Evolutionary conservation across 2,797 vertebrate species (phyloP).

Genomic region (Sebastes dallii): DNA sequence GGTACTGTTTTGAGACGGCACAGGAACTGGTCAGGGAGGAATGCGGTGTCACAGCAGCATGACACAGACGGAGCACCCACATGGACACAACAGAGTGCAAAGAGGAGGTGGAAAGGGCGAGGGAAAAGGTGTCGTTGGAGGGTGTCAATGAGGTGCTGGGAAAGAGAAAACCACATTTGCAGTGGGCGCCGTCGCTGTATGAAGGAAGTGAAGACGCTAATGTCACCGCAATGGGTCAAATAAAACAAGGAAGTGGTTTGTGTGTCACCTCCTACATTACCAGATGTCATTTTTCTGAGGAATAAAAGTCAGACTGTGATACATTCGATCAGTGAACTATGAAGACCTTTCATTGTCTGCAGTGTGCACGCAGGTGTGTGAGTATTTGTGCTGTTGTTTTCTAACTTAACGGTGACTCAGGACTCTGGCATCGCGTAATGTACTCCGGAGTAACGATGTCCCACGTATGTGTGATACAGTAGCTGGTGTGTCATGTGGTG

Average conservation of each 20-base stretch:
- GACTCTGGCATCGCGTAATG: neutral
- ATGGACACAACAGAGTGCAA: conserved; percentile 20
- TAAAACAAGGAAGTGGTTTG: conserved; percentile 42
- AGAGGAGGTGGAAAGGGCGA: conserved; percentile 4
- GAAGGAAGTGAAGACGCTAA: conserved; percentile 30
- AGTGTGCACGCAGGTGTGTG: neutral
- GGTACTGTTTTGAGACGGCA: conserved; percentile 25
- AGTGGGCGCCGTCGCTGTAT: neutral
- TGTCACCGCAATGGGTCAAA: conserved; percentile 23
- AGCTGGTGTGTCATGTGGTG: conserved; percentile 26
- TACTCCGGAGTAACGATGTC: neutral
- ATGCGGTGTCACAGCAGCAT: conserved; percentile 57
- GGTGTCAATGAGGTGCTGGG: conserved; percentile 9
- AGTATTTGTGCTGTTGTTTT: neutral
- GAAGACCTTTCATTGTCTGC: neutral
- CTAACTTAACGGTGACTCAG: neutral
- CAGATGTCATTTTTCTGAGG: conserved; percentile 10
- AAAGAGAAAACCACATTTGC: conserved; percentile 17
- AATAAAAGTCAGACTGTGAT: conserved; percentile 16
- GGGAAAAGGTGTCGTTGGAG: conserved; percentile 13
- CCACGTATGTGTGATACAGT: conserved; percentile 15
- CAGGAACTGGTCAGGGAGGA: conserved; percentile 62
- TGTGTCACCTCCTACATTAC: neutral
- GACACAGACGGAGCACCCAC: conserved; percentile 67
- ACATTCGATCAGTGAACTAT: neutral